Conservation (phyloP, 2,888 invertebrate genomes). For the Syritta pipiens region DNA sequence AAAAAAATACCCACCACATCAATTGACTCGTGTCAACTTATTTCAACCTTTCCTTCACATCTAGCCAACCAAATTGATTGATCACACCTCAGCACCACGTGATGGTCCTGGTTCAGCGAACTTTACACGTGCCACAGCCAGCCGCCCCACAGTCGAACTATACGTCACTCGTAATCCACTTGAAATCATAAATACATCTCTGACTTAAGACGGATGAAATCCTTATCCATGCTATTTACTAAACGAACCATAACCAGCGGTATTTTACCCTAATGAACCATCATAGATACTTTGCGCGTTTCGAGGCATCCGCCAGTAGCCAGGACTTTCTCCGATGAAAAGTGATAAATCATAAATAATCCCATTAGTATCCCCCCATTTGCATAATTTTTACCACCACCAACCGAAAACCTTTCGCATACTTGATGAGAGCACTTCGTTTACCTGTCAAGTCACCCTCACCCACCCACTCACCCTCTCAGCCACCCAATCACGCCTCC, state of each 20-base stretch:
- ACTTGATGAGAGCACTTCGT: conserved; percentile 22
- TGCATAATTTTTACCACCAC: conserved; percentile 46
- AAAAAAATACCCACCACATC: too few relatives aligned
- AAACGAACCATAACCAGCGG: conserved; percentile 27
- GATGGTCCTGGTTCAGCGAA: too few relatives aligned
- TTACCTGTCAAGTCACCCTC: neutral
- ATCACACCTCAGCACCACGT: too few relatives aligned
- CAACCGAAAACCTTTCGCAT: conserved; percentile 17
- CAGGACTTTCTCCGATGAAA: neutral
- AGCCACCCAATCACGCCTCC: neutral
- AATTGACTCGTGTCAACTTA: too few relatives aligned
- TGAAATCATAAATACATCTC: neutral
- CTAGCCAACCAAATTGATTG: too few relatives aligned
- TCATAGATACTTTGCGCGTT: conserved; percentile 6
- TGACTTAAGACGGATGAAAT: conserved; percentile 1
- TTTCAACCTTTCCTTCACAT: too few relatives aligned
- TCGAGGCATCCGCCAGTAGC: neutral
- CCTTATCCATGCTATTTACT: conserved; percentile 37
- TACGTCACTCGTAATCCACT: neutral
- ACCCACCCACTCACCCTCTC: neutral
- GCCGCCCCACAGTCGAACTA: too few relatives aligned
- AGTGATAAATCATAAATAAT: conserved; percentile 63
- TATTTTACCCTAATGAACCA: conserved; percentile 38
- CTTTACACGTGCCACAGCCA: too few relatives aligned
- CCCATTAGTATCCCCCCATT: conserved; percentile 51